Conservation (phyloP, 2,797 vertebrate species). For the Silurus aristotelis region DNA sequence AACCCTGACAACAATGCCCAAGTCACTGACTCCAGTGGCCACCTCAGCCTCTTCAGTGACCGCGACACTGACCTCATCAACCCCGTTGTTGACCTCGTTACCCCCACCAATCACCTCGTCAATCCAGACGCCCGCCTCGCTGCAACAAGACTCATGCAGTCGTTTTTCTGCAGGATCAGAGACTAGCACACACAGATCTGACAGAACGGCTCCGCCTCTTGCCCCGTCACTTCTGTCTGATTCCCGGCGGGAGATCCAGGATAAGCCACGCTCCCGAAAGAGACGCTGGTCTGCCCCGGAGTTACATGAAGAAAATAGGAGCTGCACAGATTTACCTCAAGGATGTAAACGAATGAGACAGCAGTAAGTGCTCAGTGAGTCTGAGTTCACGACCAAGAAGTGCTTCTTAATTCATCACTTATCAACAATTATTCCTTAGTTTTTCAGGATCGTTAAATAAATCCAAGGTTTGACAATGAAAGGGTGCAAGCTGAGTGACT, state of each 20-base stretch:
- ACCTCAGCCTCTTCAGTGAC: constrained; percentile 58
- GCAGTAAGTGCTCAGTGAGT: constrained; percentile 64
- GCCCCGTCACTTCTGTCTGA: constrained; percentile 45
- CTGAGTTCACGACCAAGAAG: constrained; percentile 9
- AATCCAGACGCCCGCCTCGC: constrained; percentile 43
- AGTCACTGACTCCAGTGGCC: constrained; percentile 29
- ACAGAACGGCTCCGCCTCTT: constrained; percentile 62
- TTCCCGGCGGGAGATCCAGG: constrained; percentile 53
- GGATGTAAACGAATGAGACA: constrained; percentile 75
- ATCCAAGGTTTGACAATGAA: background rate
- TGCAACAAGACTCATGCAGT: constrained; percentile 38
- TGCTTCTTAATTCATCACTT: constrained; percentile 24
- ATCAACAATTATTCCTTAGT: background rate
- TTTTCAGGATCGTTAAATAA: background rate
- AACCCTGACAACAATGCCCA: constrained; percentile 67
- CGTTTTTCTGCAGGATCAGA: constrained; percentile 56
- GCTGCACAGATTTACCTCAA: constrained; percentile 78
- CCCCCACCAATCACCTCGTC: constrained; percentile 20
- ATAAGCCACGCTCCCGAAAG: constrained; percentile 68
- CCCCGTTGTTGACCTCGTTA: constrained; percentile 13
- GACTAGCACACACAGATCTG: constrained; percentile 63
- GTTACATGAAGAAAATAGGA: constrained; percentile 61
- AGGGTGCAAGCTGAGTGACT: background rate
- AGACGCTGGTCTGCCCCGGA: constrained; percentile 81
- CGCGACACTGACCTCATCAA: constrained; percentile 12